These are phyloP conservation scores for Serinus canaria DNA, from an alignment of 2,113 vertebrate species.

Conservation along the genomic window DNA sequence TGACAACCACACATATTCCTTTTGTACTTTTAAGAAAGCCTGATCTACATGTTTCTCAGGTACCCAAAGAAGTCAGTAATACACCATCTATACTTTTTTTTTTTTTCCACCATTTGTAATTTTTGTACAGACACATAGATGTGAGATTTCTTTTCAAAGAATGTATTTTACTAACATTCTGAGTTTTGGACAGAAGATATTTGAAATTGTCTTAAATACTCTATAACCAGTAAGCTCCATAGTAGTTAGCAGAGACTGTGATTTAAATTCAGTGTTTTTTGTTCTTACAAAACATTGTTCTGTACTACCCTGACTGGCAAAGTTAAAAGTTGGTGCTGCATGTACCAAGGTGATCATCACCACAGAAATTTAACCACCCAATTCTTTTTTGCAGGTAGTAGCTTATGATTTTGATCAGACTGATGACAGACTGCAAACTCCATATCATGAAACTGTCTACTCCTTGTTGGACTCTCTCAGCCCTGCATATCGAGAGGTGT, in stretches of 20 bases:
- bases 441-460: slow-evolving; percentile 95
- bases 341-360: not conserved
- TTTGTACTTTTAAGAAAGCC: not conserved
- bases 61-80: not conserved
- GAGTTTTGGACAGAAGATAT: not conserved
- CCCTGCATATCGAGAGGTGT: slow-evolving; percentile 94
- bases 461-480: slow-evolving; percentile 93
- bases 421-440: slow-evolving; percentile 80
- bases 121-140: not conserved
- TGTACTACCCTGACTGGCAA: not conserved
- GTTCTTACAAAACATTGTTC: not conserved
- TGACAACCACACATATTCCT: not conserved
- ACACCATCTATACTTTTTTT: not conserved
- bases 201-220: not conserved
- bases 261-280: not conserved
- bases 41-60: not conserved
- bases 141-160: not conserved
- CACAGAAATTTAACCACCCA: not conserved
- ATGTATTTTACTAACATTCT: not conserved
- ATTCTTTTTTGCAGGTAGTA: slow-evolving; percentile 82
- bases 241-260: not conserved
- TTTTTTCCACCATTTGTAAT: not conserved
- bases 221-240: not conserved
- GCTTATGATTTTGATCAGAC: slow-evolving; percentile 90
- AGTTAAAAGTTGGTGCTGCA: not conserved